phyloP scores from a whole-genome alignment of 1,140 invertebrate genomes.

The Penaeus indicus region DNA sequence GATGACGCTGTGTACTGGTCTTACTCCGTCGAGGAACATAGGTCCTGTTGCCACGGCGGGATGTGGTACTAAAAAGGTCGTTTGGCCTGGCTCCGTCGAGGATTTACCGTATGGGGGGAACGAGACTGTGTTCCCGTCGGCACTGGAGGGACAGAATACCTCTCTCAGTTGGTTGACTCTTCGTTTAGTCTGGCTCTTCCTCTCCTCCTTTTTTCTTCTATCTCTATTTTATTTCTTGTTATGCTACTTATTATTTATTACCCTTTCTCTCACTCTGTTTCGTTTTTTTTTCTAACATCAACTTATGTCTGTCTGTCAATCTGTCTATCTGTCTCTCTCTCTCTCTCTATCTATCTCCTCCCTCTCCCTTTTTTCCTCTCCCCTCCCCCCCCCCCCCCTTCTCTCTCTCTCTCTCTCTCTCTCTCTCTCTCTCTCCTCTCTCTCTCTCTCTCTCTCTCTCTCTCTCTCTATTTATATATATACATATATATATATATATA shows the following conservation, averaged over 20 bases:
- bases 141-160: background rate
- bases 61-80: no score
- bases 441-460: no score
- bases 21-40: no score
- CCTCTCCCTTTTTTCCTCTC: background rate
- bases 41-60: no score
- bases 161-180: background rate
- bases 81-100: no score
- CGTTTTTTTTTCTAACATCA: conserved; percentile 24
- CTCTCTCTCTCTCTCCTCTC: no score
- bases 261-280: background rate
- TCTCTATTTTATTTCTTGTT: background rate
- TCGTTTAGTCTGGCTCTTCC: background rate
- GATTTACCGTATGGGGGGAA: conserved; percentile 36
- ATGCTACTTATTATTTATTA: background rate
- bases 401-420: no score
- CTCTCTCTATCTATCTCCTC: background rate
- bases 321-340: background rate
- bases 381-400: no score
- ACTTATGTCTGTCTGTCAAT: background rate
- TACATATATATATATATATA: no score
- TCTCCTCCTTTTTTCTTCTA: background rate
- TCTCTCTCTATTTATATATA: no score
- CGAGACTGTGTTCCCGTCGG: background rate
- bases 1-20: no score